Evolutionary conservation across 2,888 invertebrate species (phyloP), one percentile per base, ranked within the genome.

Genomic region (Ectemnius continuus): DNA sequence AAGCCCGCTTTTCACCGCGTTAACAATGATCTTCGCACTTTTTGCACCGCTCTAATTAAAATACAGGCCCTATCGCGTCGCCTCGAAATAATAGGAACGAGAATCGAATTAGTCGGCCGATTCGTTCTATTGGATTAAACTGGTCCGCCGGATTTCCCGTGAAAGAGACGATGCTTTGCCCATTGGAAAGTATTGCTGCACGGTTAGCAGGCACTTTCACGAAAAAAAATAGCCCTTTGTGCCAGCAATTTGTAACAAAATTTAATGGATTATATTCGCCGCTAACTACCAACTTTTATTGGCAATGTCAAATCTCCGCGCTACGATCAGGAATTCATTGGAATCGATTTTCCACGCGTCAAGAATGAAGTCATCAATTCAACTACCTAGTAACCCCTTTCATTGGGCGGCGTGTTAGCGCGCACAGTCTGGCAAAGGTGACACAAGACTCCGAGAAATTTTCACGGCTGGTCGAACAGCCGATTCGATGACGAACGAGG

Each of bases 401-500:
- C 23, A 23, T 23, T 23, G 23, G 23, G 3, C 23, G 23, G 23
- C 2, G 23, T 23, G 23, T 23, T 23, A 23, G 23, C 23, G 46
- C n/a, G 66, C 14, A 20, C 14, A 20, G 47, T 11, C 26, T n/a
- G 45, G 20, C 46, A 45, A 56, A 56, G 56, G 52, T 6, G 56
- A 70, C 65, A 45, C 59, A 66, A 67, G 61, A 61, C 67, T 45
- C 18, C 26, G 62, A 68, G 77, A 67, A 72, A 78, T 78, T 61
- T 73, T 78, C 78, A 63, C 67, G 57, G 57, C 36, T 61, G 46
- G 59, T 8, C 56, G 66, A 57, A 4, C 60, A 62, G 52, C 16
- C 52, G 52, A 52, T 52, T 52, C 52, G 52, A 52, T 52, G 52
- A 52, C 52, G 52, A 52, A 52, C 52, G 28, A 18, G 57, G 14